These are phyloP conservation scores for Nomia melanderi DNA, from an alignment of 1,140 invertebrate species.

Conservation along the genomic window DNA sequence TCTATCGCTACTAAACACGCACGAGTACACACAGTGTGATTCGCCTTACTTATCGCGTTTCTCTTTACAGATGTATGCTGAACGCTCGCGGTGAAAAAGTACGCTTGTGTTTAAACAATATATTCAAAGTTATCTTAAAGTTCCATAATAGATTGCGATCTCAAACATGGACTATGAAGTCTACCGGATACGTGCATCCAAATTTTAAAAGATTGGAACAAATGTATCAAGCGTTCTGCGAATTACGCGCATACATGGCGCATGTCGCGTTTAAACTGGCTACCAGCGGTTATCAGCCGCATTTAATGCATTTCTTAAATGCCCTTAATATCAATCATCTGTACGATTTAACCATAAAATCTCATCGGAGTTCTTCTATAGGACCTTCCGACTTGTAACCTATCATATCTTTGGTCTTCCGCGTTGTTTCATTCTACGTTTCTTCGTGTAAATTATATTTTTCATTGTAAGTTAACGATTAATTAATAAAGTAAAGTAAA, in stretches of 20 bases:
- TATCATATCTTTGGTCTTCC: too few relatives aligned
- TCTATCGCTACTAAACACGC: neutral
- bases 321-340: conserved; percentile 78
- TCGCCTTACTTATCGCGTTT: neutral
- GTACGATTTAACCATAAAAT: conserved; percentile 71
- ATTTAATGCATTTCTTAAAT: conserved; percentile 77
- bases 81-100: conserved; percentile 85
- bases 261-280: conserved; percentile 77
- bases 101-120: conserved; percentile 84
- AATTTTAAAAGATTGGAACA: conserved; percentile 74
- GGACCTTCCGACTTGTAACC: neutral
- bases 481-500: neutral
- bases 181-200: conserved; percentile 64
- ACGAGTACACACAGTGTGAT: neutral
- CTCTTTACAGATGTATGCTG: conserved; percentile 84
- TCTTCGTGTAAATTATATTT: neutral
- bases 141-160: conserved; percentile 84
- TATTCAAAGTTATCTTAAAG: conserved; percentile 86
- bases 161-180: conserved; percentile 65
- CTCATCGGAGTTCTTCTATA: neutral
- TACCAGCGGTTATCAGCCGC: conserved; percentile 77
- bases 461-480: neutral
- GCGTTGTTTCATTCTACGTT: neutral
- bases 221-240: conserved; percentile 77
- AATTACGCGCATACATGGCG: conserved; percentile 73